Evolutionary conservation across 2,888 invertebrate genomes (phyloP), one percentile per base, ranked within the genome.

Genomic region (Phengaris alcon): DNA sequence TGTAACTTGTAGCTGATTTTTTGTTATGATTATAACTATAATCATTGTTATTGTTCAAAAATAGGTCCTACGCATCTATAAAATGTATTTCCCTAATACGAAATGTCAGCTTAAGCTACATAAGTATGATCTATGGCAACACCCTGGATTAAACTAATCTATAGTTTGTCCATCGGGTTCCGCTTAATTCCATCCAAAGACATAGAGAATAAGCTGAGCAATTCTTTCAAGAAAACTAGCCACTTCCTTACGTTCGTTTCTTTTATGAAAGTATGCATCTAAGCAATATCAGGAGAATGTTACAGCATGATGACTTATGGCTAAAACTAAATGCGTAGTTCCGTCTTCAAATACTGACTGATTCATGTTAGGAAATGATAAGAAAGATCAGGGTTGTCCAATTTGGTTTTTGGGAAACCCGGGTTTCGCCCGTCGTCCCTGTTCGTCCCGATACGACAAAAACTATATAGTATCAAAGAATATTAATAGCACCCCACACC

Each of bases 91-190:
- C 13, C 35, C 4, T 64, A 9, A 59, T 22, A 59, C 22, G 35
- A 35, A 64, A 64, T 35, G 44, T 64, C 64, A 64, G 35, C 13
- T 64, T 64, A 64, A 64, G 35, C 64, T 64, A 44, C 35, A 12
- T 64, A 44, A 64, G 12, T 64, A 64, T 64, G 35, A 64, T 64
- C 64, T 64, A 64, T 44, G 59, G 59, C 59, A 22, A 35, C 64
- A 35, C 64, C 35, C 64, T 64, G 35, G 64, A 64, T 64, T 64
- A 64, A 6, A 10, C 12, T 59, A n/a, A 59, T 59, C 59, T 35
- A 35, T 35, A 5, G 64, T 22, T 64, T 35, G 35, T 64, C 12
- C 13, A 44, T 64, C 13, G 64, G 64, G 35, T 44, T 13, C 35
- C 64, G 2, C 22, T 22, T 59, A 59, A 22, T 59, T 59, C 5